Evolutionary conservation across 2,797 vertebrate genomes (phyloP).

Genomic region (Gouania willdenowi): DNA sequence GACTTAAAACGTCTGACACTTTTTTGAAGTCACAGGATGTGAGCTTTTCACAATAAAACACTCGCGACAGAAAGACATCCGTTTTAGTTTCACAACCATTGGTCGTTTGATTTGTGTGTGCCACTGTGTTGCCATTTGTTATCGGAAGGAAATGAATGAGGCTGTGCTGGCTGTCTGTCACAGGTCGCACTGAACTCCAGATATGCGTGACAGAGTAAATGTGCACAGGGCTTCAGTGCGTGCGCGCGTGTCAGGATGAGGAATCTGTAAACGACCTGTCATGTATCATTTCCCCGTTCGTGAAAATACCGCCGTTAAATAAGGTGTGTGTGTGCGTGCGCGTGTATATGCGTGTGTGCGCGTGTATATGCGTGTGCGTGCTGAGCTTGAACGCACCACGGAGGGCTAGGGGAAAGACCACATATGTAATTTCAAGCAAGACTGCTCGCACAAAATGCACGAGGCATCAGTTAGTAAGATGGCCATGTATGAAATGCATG

Average conservation of each 20-base stretch:
- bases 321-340: not conserved
- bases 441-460: conserved; percentile 40
- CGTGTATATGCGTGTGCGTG: not conserved
- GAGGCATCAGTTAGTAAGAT: conserved; percentile 43
- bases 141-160: conserved; percentile 39
- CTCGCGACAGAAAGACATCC: conserved; percentile 4
- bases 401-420: not conserved
- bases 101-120: conserved; percentile 45
- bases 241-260: not conserved
- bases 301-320: conserved; percentile 39
- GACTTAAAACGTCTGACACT: no score
- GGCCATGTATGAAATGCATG: conserved; percentile 11
- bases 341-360: not conserved
- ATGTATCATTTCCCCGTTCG: conserved; percentile 55
- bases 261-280: conserved; percentile 41
- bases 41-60: conserved; percentile 25
- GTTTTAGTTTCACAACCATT: not conserved
- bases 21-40: no score
- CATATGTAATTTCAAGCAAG: conserved; percentile 61
- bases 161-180: conserved; percentile 47
- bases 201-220: conserved; percentile 50
- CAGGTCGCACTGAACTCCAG: conserved; percentile 50
- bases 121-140: conserved; percentile 31
- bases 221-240: conserved; percentile 11
- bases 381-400: conserved; percentile 14